Percentiles rank a stretch among this genome's conserved stretches.
Conservation (phyloP, 2,888 invertebrate genomes). For the Siphonodentalium dalli region DNA sequence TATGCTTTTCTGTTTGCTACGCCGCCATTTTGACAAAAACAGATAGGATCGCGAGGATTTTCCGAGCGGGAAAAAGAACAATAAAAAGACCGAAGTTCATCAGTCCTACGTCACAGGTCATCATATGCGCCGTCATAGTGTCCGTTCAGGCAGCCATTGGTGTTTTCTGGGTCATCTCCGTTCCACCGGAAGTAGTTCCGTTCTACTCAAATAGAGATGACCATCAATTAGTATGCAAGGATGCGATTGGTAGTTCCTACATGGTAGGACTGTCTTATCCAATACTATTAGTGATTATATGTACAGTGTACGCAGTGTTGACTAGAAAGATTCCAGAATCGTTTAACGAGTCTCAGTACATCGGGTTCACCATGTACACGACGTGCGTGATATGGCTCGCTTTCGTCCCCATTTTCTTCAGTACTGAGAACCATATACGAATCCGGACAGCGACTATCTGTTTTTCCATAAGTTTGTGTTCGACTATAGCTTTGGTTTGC, state of each 20-base stretch:
- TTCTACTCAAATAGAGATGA: conserved; percentile 91
- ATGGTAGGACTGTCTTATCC: conserved; percentile 79
- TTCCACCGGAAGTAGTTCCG: conserved; percentile 87
- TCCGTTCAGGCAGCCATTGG: conserved; percentile 74
- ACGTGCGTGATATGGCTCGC: conserved; percentile 75
- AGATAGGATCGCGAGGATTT: conserved; percentile 64
- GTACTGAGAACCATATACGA: conserved; percentile 70
- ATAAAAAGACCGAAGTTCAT: conserved; percentile 66
- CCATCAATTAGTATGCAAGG: conserved; percentile 84
- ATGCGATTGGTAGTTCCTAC: conserved; percentile 70
- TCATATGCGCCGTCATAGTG: conserved; percentile 64
- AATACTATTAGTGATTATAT: conserved; percentile 83
- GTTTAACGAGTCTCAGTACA: conserved; percentile 67
- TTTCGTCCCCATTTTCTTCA: conserved; percentile 72
- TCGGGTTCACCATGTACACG: conserved; percentile 83
- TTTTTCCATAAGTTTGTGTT: conserved; percentile 91
- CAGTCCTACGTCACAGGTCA: conserved; percentile 66
- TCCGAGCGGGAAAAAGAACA: conserved; percentile 65
- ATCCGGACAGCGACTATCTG: conserved; percentile 94
- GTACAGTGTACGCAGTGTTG: conserved; percentile 66
- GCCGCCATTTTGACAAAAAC: conserved; percentile 66
- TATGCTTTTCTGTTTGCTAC: conserved; percentile 65
- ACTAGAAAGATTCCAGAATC: conserved; percentile 67
- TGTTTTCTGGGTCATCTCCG: conserved; percentile 89
- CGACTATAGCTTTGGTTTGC: conserved; percentile 91